phyloP scores from a whole-genome alignment of 2,797 vertebrate species.

The Coregonus suidteri region DNA sequence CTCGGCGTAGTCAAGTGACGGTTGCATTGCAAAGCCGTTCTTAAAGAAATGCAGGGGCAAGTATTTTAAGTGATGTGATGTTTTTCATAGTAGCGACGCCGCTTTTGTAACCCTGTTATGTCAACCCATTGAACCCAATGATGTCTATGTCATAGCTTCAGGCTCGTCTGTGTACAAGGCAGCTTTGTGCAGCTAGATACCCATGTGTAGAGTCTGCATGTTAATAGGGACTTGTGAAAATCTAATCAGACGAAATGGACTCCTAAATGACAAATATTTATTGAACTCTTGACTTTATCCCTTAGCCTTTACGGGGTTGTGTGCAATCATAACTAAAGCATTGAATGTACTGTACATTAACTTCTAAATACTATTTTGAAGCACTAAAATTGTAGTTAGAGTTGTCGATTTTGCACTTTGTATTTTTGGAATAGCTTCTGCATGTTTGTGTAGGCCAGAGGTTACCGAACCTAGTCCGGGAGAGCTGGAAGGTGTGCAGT shows the following conservation, averaged over 20 bases:
- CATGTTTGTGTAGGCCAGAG: slow-evolving; percentile 28
- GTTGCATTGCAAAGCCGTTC: not conserved
- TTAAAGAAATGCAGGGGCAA: not conserved
- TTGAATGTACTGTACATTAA: slow-evolving; percentile 56
- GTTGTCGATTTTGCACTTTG: slow-evolving; percentile 50
- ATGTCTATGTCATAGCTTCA: not conserved
- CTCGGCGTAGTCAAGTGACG: not conserved
- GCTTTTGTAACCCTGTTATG: not conserved
- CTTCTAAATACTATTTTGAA: slow-evolving; percentile 25
- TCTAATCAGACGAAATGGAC: not conserved
- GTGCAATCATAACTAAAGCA: slow-evolving; percentile 56
- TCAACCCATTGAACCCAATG: not conserved
- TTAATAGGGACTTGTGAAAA: too few species aligned
- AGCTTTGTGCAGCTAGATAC: slow-evolving; percentile 10
- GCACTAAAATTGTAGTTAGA: slow-evolving; percentile 19
- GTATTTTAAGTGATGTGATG: not conserved
- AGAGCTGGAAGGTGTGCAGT: not conserved
- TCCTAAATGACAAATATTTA: not conserved
- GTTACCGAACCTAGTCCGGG: not conserved
- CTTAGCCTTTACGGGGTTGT: slow-evolving; percentile 27
- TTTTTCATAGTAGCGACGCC: not conserved
- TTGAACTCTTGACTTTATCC: not conserved
- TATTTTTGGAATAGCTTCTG: slow-evolving; percentile 32
- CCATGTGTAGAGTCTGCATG: slow-evolving; percentile 48
- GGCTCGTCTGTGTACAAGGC: slow-evolving; percentile 6